Base-by-base conservation (phyloP, 2,113 vertebrate species). In the Pholis gunnellus region DNA sequence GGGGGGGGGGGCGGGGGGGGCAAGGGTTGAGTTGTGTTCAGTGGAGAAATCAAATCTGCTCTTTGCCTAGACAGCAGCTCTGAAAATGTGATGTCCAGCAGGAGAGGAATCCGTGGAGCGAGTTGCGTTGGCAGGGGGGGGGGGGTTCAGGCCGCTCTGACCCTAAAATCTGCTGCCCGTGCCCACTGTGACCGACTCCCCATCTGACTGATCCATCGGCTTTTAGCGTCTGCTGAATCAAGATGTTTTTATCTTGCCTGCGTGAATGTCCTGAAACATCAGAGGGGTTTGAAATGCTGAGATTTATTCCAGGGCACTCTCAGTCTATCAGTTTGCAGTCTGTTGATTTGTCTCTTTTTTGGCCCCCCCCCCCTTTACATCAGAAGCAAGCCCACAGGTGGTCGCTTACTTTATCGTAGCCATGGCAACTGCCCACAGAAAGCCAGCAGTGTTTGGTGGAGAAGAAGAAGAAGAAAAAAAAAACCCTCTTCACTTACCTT, bases 301-400 rank as follows among this genome's bases (percentile, higher is more conserved):
- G 84, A 82, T 87, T 92, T 79, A 69, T 88, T 90, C 89, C 81
- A 82, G 81, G 75, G 65, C 80, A 82, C 73, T 87, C 81, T 79
- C 65, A 15, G 85, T 87, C 91, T 74, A 81, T 92, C 90, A 77
- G 81, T 88, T 89, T 89, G 78, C 88, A 83, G 85, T 88, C 88
- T 83, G 85, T 80, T 86, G 87, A 83, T 92, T 87, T 87, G 86
- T 89, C 75, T 84, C 81, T 71, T 72, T 73, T 72, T 86, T 84
- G 71, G 65, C 27, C n/a, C n/a, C n/a, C n/a, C n/a, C 56, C 40
- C 67, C 56, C 82, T 85, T 81, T 82, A 87, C 88, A 92, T 91
- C 92, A 91, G 85, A 92, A 75, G 89, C 63, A n/a, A 83, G 79
- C 83, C 92, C 83, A 94, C 93, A 94, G 93, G 93, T 94, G 92